phyloP scores from a whole-genome alignment of 2,888 invertebrate species.

The Ferrisia virgata region DNA sequence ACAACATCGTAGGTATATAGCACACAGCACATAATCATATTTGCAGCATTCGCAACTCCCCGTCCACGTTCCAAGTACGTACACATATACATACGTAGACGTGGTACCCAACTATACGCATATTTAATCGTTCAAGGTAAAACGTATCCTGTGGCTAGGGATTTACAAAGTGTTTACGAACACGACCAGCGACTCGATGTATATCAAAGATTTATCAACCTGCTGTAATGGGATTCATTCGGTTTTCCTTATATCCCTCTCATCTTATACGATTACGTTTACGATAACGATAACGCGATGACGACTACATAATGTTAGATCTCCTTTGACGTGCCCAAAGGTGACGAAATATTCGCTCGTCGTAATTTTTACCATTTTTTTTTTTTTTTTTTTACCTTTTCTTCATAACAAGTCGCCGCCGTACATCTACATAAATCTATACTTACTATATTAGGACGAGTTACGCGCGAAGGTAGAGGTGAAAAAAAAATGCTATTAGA shows the following conservation, averaged over 20 bases:
- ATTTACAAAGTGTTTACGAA: constrained; percentile 11
- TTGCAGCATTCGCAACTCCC: too few relatives aligned
- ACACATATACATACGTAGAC: not conserved
- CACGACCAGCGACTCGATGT: not conserved
- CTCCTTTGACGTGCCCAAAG: not conserved
- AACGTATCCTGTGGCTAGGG: constrained; percentile 20
- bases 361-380: not conserved
- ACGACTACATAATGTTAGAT: not conserved
- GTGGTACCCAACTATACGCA: not conserved
- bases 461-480: too few relatives aligned
- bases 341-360: not conserved
- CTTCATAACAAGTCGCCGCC: not conserved
- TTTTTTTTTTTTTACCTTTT: not conserved
- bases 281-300: not conserved
- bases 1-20: too few relatives aligned
- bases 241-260: not conserved
- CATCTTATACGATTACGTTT: too few relatives aligned
- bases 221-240: not conserved
- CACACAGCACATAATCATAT: too few relatives aligned
- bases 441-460: too few relatives aligned
- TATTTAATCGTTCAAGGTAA: constrained; percentile 21
- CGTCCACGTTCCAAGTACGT: not conserved
- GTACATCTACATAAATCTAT: too few relatives aligned
- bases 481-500: too few relatives aligned
- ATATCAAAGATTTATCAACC: not conserved